These are phyloP conservation scores for Xiphias gladius DNA, from an alignment of 2,113 vertebrate genomes.

Conservation along the genomic window DNA sequence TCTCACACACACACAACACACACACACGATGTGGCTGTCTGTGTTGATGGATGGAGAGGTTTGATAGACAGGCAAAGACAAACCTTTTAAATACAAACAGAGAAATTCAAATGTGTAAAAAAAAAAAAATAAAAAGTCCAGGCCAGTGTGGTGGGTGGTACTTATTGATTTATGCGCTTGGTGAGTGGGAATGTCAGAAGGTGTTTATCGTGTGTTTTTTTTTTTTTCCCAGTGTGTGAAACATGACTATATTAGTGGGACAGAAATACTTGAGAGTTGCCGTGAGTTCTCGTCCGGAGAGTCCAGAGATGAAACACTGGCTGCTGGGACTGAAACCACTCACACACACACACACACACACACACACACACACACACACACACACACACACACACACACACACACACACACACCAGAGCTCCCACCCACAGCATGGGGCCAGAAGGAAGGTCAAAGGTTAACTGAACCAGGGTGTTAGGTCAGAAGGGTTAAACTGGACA, in stretches of 20 bases:
- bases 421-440: conserved; percentile 54
- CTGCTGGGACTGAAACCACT: not conserved
- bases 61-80: not conserved
- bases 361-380: no score
- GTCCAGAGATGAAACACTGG: conserved; percentile 20
- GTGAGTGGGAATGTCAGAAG: not conserved
- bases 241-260: conserved; percentile 20
- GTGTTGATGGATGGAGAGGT: conserved; percentile 25
- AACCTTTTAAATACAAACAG: not conserved
- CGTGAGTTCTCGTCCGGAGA: not conserved
- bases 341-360: conserved; percentile 22
- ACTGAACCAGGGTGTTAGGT: conserved; percentile 72
- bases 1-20: not conserved
- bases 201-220: not conserved
- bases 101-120: not conserved
- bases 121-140: not conserved
- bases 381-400: conserved; percentile 20
- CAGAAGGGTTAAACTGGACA: conserved; percentile 77
- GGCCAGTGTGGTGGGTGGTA: conserved; percentile 13
- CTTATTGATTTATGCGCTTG: conserved; percentile 20
- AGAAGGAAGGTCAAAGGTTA: conserved; percentile 75
- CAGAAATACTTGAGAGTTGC: conserved; percentile 12
- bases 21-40: not conserved
- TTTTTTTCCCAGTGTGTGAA: conserved; percentile 15
- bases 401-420: conserved; percentile 15